Evolutionary conservation across 2,888 invertebrate species (phyloP).

Genomic region (Machimus atricapillus): DNA sequence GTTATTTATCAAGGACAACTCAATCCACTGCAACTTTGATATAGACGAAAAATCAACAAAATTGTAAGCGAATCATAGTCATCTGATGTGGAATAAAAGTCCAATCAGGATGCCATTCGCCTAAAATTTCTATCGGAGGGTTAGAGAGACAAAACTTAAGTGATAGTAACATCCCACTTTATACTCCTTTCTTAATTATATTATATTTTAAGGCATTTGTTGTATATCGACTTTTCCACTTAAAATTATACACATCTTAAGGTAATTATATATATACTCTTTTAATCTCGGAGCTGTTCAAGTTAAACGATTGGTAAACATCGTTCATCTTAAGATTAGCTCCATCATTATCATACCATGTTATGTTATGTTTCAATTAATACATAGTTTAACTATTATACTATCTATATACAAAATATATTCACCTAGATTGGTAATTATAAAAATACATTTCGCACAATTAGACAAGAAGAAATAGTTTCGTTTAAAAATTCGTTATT

Average conservation of each 20-base stretch:
- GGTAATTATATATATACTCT: not conserved
- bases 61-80: slow-evolving; percentile 49
- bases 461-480: too few species aligned
- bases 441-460: too few species aligned
- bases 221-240: not conserved
- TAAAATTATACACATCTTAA: not conserved
- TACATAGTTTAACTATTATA: too few species aligned
- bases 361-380: too few species aligned
- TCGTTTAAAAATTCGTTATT: too few species aligned
- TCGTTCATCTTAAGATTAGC: not conserved
- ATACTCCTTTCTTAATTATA: not conserved
- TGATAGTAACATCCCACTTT: not conserved
- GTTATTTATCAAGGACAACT: not conserved
- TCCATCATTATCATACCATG: not conserved
- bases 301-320: not conserved
- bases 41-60: not conserved
- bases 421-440: too few species aligned
- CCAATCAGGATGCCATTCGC: slow-evolving; percentile 48
- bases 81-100: slow-evolving; percentile 48
- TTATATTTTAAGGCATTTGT: not conserved
- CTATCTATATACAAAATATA: too few species aligned
- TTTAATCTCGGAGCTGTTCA: not conserved
- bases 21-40: not conserved
- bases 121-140: slow-evolving; percentile 44
- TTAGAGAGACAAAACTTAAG: slow-evolving; percentile 47